Evolutionary conservation across 2,113 vertebrate species (phyloP).

Genomic region (Bambusicola thoracicus): DNA sequence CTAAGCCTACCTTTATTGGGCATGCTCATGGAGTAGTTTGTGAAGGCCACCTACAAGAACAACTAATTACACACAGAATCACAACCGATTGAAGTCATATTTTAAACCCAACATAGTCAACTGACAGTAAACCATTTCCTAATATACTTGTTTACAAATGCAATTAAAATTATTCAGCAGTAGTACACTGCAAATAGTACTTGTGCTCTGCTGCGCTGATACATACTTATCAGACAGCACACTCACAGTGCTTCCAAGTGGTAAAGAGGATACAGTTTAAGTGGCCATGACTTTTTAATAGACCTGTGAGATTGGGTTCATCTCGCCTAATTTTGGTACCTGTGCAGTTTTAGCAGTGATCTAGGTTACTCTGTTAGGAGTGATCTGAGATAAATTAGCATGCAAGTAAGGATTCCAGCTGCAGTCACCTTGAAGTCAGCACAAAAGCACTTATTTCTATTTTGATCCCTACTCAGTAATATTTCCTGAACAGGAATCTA

Average conservation of each 20-base stretch:
- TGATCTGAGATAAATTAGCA: background rate
- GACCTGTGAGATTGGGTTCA: background rate
- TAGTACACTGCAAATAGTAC: background rate
- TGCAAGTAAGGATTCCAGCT: background rate
- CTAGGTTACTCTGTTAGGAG: background rate
- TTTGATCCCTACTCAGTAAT: slow-evolving; percentile 8
- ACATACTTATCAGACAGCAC: background rate
- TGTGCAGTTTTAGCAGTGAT: background rate
- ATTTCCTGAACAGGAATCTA: background rate
- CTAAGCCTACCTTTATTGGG: background rate
- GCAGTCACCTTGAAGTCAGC: slow-evolving; percentile 17
- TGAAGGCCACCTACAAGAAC: background rate
- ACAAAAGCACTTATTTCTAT: slow-evolving; percentile 16
- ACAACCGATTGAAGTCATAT: background rate
- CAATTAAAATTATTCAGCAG: slow-evolving; percentile 14
- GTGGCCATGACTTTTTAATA: background rate
- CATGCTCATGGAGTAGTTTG: background rate
- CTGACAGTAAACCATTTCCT: background rate
- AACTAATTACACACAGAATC: too few relatives aligned
- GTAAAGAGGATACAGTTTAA: slow-evolving; percentile 1
- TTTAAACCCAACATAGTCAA: background rate
- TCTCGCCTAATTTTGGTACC: slow-evolving; percentile 6
- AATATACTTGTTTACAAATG: background rate
- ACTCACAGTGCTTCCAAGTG: background rate
- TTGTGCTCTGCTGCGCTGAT: background rate